A percentile compares a stretch with the other conserved stretches of the same genome.
Evolutionary conservation across 2,113 vertebrate genomes (phyloP).

Genomic region (Pardalotus punctatus): DNA sequence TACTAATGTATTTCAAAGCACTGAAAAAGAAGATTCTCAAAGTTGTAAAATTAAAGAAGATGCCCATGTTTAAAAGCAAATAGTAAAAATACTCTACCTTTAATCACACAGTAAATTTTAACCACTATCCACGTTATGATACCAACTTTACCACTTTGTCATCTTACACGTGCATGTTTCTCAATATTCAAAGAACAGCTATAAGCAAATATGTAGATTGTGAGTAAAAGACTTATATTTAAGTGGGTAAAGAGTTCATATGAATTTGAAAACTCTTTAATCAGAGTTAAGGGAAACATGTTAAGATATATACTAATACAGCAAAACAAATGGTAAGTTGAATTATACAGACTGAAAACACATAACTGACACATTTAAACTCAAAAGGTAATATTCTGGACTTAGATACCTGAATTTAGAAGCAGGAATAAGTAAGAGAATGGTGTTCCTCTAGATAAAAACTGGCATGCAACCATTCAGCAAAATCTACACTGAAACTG

Average conservation of each 20-base stretch:
- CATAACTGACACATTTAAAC: background rate
- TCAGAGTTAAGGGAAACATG: background rate
- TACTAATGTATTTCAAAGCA: background rate
- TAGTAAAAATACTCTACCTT: background rate
- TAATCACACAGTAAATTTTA: background rate
- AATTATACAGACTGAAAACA: background rate
- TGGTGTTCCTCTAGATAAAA: background rate
- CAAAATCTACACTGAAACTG: background rate
- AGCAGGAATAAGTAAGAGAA: background rate
- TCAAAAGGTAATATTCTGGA: background rate
- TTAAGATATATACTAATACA: background rate
- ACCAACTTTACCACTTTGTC: background rate
- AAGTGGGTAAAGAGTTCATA: background rate
- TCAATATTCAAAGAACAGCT: background rate
- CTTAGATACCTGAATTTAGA: background rate
- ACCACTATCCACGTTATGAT: background rate
- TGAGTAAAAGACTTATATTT: background rate
- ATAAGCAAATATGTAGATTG: background rate
- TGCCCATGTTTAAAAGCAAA: background rate
- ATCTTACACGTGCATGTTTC: background rate
- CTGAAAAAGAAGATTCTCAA: background rate
- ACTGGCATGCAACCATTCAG: background rate
- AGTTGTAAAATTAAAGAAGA: background rate
- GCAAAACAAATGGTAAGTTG: background rate
- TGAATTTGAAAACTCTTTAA: background rate